phyloP scores from a whole-genome alignment of 2,113 vertebrate genomes.

The Noturus placidus region DNA sequence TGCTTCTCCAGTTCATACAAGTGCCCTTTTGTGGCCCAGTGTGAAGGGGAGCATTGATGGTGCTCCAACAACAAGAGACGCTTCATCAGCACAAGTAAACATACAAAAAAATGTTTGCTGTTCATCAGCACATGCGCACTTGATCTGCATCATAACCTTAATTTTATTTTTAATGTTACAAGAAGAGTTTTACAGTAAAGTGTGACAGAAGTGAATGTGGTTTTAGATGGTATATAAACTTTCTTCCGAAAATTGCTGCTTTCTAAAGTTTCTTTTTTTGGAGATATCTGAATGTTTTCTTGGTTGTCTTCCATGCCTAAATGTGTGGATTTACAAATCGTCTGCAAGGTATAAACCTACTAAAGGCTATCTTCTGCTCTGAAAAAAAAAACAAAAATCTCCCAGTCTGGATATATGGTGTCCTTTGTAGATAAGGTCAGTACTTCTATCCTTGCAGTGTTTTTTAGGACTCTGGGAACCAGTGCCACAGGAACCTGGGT shows the following conservation, averaged over 20 bases:
- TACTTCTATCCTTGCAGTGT: neutral
- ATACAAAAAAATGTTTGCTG: conserved; percentile 47
- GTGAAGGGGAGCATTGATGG: conserved; percentile 78
- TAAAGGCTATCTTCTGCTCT: neutral
- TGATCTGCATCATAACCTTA: neutral
- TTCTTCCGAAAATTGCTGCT: neutral
- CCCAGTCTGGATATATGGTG: neutral
- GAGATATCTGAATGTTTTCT: neutral
- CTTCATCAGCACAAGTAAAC: conserved; percentile 60
- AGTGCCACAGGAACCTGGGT: conserved; percentile 33
- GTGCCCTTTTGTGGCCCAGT: conserved; percentile 68
- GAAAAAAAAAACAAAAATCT: neutral
- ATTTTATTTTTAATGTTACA: conserved; percentile 43
- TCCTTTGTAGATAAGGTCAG: conserved; percentile 11
- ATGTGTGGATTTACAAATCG: neutral
- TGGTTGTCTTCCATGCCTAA: neutral
- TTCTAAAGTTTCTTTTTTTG: neutral
- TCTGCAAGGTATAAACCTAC: neutral
- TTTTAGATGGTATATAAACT: neutral
- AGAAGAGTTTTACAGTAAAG: conserved; percentile 11
- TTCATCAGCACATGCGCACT: conserved; percentile 5
- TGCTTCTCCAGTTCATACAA: conserved; percentile 66
- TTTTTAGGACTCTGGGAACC: conserved; percentile 13
- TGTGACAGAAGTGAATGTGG: neutral
- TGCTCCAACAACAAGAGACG: conserved; percentile 61